Evolutionary conservation across 2,797 vertebrate species (phyloP).

Genomic region (Glyptemys insculpta): DNA sequence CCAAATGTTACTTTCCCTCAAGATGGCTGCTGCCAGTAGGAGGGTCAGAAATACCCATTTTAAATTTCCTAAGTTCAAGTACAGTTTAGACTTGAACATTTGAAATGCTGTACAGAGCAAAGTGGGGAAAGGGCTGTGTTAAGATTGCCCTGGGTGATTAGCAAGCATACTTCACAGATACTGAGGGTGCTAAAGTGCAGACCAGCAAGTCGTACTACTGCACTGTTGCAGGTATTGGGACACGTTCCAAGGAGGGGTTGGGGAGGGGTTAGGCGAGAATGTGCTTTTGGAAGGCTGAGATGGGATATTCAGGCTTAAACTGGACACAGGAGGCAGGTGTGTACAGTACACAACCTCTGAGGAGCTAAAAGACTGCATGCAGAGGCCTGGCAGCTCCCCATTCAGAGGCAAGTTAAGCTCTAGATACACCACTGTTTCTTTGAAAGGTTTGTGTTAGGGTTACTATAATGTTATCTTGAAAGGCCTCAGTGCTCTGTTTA

Average conservation of each 20-base stretch:
- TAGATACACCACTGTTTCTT: not conserved
- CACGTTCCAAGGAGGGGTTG: not conserved
- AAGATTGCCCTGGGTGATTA: accelerated
- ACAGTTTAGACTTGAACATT: not conserved
- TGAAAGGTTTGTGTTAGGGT: not conserved
- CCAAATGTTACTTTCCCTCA: not conserved
- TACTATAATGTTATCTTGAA: not conserved
- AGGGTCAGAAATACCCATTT: accelerated
- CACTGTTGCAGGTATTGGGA: not conserved
- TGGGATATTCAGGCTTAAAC: not conserved
- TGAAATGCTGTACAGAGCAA: not conserved
- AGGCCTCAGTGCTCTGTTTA: conserved; percentile 53
- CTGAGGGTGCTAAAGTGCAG: not conserved
- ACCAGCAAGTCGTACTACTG: not conserved
- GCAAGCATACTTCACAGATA: not conserved
- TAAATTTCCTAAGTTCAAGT: not conserved
- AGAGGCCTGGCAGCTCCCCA: not conserved
- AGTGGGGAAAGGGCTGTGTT: accelerated
- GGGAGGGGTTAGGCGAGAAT: not conserved
- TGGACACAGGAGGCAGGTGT: not conserved
- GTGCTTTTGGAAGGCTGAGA: not conserved
- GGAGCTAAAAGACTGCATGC: not conserved
- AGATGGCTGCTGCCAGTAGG: not conserved
- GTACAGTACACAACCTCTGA: not conserved
- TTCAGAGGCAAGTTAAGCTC: not conserved